Evolutionary conservation across 2,888 invertebrate species (phyloP), one percentile per base, ranked within the genome.

Genomic region (Meteorus cinctellus): DNA sequence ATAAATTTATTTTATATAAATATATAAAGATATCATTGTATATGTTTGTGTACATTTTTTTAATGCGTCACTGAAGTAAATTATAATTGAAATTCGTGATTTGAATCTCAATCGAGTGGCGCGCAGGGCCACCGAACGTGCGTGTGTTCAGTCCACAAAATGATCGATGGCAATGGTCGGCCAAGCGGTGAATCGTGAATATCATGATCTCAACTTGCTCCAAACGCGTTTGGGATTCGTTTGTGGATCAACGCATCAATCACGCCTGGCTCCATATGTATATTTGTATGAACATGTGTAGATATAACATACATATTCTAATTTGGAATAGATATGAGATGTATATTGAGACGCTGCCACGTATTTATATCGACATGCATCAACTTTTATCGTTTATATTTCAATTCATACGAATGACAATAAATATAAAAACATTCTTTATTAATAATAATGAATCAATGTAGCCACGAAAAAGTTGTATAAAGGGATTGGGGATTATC

Each of bases 221-320:
- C 71, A 31, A 69, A 63, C 51, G 72, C 76, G 55, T 73, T 76
- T 77, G 74, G 73, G 77, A 80, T 78, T 12, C 78, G 77, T 75
- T 81, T 75, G 74, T 72, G 77, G 80, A 79, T 81, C 77, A 73
- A 36, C 67, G 76, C 78, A 81, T 81, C 77, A 79, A 81, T 81
- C 79, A 78, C 65, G 55, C 19, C 62, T 62, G 16, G 41, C 60
- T 12, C 59, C 24, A 51, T 70, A 68, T 19, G n/a, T 69, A 74
- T 63, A 66, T 27, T n/a, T 68, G 24, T 51, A 71, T 75, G 55
- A 29, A 66, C 59, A 76, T 67, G 6, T n/a, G n/a, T 48, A 24
- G 19, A 19, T 5, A 55, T 19, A 55, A 19, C 19, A 55, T 55
- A 19, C 10, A 19, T 8, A 55, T 55, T 55, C 55, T 55, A 55